Evolutionary conservation across 2,797 vertebrate species (phyloP).

Genomic region (Furcifer pardalis): DNA sequence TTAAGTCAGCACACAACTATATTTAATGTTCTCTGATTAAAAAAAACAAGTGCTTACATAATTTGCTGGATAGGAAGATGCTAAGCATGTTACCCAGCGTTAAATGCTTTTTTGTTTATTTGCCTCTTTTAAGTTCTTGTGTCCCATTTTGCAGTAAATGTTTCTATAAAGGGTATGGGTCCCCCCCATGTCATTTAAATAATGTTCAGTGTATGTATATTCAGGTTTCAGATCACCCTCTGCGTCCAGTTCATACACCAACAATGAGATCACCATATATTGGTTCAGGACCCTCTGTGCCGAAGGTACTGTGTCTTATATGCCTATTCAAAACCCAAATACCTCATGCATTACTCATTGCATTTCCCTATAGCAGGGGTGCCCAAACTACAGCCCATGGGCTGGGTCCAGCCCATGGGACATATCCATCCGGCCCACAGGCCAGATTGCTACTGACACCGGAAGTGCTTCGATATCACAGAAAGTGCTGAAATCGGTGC

Average conservation of each 20-base stretch:
- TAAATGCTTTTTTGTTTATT: background rate
- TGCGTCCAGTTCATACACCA: conserved; percentile 87
- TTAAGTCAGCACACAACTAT: background rate
- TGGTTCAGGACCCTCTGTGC: conserved; percentile 85
- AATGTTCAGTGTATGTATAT: conserved; percentile 37
- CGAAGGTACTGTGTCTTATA: conserved; percentile 81
- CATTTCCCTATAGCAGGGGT: too few species aligned
- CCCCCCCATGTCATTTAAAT: conserved; percentile 45
- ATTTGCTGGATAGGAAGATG: conserved; percentile 7
- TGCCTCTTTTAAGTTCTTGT: conserved; percentile 16
- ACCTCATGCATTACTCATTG: background rate
- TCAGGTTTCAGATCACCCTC: conserved; percentile 85
- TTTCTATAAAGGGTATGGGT: conserved; percentile 31
- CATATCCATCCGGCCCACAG: too few species aligned
- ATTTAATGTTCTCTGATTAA: background rate
- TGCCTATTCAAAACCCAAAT: background rate
- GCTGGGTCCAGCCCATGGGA: too few species aligned
- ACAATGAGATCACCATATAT: conserved; percentile 89
- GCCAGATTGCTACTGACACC: too few species aligned
- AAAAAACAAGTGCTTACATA: background rate
- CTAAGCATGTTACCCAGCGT: background rate
- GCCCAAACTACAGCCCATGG: too few species aligned
- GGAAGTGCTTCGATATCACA: too few species aligned
- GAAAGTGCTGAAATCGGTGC: too few species aligned
- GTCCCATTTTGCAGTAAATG: conserved; percentile 2